phyloP scores from a whole-genome alignment of 2,113 vertebrate genomes.

The Polypterus senegalus region DNA sequence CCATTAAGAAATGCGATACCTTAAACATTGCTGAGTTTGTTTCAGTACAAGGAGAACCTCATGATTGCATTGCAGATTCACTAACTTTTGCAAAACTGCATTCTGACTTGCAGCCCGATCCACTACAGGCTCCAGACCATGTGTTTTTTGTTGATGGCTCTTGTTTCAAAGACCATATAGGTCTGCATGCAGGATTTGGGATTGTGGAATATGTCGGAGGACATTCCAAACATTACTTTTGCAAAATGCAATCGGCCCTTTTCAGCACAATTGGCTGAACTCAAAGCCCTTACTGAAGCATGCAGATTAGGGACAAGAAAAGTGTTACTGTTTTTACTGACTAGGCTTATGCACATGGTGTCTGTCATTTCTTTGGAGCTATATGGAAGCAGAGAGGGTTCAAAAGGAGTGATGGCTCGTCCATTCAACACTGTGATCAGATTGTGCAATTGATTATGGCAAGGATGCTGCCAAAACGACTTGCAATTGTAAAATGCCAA shows the following conservation, averaged over 20 bases:
- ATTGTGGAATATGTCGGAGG: background rate
- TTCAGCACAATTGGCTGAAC: slow-evolving; percentile 5
- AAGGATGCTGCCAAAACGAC: background rate
- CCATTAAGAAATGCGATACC: too few species aligned
- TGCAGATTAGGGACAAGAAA: background rate
- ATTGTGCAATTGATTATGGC: background rate
- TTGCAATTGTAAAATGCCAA: background rate
- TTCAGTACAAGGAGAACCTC: too few species aligned
- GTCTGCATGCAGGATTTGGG: background rate
- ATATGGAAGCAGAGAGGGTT: slow-evolving; percentile 1
- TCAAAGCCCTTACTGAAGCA: slow-evolving; percentile 2
- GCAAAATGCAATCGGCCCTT: background rate
- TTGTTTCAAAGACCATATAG: background rate
- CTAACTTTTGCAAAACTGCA: background rate
- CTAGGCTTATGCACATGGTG: slow-evolving; percentile 5
- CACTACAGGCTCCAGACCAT: background rate
- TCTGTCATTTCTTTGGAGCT: background rate
- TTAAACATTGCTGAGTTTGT: too few species aligned
- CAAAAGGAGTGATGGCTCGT: background rate
- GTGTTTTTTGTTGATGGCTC: slow-evolving; percentile 8
- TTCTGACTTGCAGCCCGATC: background rate
- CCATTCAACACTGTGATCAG: too few species aligned
- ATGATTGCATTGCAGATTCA: background rate
- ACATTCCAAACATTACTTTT: background rate
- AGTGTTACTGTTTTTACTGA: slow-evolving; percentile 2